Conservation (phyloP, 2,888 invertebrate genomes). For the Tachina fera region DNA sequence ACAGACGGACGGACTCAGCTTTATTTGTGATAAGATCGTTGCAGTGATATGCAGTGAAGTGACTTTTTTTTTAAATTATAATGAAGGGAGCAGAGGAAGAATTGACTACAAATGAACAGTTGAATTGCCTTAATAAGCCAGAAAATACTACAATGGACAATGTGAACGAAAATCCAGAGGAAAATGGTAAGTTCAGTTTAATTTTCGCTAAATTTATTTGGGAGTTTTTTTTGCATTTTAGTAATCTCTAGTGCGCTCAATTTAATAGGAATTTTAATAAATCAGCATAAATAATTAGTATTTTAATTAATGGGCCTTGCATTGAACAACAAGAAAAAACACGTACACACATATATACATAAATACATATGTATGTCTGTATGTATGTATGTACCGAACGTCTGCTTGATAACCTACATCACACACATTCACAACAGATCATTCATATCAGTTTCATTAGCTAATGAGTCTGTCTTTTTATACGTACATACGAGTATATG, state of each 20-base stretch:
- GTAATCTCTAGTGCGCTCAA: neutral
- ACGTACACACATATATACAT: neutral
- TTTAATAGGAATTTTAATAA: neutral
- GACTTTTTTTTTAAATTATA: conserved; percentile 35
- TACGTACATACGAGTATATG: neutral
- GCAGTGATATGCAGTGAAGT: conserved; percentile 6
- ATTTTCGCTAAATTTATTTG: neutral
- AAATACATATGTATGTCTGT: neutral
- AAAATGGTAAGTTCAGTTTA: conserved; percentile 55
- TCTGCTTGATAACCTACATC: conserved; percentile 71
- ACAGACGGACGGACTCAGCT: neutral
- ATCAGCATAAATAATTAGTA: conserved; percentile 24
- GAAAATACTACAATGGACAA: conserved; percentile 73
- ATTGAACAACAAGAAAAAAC: conserved; percentile 49
- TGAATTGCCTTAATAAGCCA: conserved; percentile 75
- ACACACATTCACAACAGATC: conserved; percentile 32
- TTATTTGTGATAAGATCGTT: conserved; percentile 31
- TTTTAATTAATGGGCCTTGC: conserved; percentile 64
- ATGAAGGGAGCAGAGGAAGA: conserved; percentile 78
- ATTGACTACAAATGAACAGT: conserved; percentile 73
- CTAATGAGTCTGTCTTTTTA: conserved; percentile 33
- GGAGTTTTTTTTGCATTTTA: neutral
- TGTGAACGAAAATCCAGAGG: conserved; percentile 75
- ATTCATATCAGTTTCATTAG: conserved; percentile 64
- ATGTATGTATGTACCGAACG: neutral